phyloP scores from a whole-genome alignment of 2,888 invertebrate species.

The Atethmia centrago region DNA sequence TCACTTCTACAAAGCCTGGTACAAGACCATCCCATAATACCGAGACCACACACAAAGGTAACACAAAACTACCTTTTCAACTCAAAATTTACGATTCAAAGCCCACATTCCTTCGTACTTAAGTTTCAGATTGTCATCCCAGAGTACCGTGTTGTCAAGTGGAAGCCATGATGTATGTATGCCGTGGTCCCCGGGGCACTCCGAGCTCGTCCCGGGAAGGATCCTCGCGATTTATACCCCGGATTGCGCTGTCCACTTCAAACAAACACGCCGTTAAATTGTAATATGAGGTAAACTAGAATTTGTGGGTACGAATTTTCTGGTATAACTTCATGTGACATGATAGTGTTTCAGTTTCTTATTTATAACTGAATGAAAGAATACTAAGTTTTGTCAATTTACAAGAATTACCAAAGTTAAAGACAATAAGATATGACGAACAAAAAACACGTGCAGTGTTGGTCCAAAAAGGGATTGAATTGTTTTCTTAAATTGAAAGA shows the following conservation, averaged over 20 bases:
- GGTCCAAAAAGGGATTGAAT: no score
- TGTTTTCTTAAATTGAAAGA: no score
- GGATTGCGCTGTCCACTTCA: conserved; percentile 77
- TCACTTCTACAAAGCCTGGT: background rate
- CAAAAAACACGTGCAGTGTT: no score
- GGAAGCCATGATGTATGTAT: conserved; percentile 79
- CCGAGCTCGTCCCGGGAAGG: conserved; percentile 68
- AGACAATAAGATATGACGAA: no score
- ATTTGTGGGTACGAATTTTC: conserved; percentile 21
- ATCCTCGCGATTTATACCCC: conserved; percentile 74
- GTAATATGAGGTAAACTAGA: conserved; percentile 57
- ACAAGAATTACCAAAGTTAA: no score
- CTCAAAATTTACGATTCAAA: conserved; percentile 22
- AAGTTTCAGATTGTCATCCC: conserved; percentile 55
- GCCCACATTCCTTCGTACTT: conserved; percentile 28
- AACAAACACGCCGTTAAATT: conserved; percentile 78
- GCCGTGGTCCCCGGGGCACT: conserved; percentile 68
- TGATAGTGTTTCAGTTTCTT: no score
- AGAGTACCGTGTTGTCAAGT: conserved; percentile 66
- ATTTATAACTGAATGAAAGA: no score
- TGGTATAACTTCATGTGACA: no score
- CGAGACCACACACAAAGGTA: background rate
- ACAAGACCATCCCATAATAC: background rate
- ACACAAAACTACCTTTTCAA: conserved; percentile 1
- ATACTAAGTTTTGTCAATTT: no score